Conservation (phyloP, 2,113 vertebrate genomes). For the Rafetus swinhoei region DNA sequence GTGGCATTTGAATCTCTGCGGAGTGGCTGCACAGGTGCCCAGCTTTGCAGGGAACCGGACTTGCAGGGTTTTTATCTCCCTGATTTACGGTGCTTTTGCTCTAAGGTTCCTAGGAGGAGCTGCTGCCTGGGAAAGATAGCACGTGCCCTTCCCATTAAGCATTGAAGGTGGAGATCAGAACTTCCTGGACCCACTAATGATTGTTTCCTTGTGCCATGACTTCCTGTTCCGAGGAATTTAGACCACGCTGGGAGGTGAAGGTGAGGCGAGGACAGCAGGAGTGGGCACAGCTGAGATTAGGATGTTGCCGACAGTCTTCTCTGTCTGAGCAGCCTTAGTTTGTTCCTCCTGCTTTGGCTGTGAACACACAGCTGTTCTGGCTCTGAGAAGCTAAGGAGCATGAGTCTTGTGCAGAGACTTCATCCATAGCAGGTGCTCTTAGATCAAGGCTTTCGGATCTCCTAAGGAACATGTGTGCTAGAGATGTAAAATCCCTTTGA, state of each 20-base stretch:
- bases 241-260: accelerated
- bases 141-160: background rate
- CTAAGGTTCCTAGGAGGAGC: background rate
- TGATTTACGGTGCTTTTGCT: background rate
- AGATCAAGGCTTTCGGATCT: background rate
- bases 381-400: background rate
- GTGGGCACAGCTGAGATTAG: background rate
- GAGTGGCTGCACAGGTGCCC: no score
- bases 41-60: no score
- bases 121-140: background rate
- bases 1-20: no score
- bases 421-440: background rate
- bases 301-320: background rate
- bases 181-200: accelerated
- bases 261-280: background rate
- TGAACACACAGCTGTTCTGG: background rate
- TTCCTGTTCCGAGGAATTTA: background rate
- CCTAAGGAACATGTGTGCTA: background rate
- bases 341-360: background rate
- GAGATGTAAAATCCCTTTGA: no score
- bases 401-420: background rate
- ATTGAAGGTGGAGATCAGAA: accelerated
- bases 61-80: background rate
- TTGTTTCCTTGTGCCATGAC: background rate
- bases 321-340: accelerated